Conservation (phyloP, 1,140 invertebrate species). For the Lordiphosa collinella region DNA sequence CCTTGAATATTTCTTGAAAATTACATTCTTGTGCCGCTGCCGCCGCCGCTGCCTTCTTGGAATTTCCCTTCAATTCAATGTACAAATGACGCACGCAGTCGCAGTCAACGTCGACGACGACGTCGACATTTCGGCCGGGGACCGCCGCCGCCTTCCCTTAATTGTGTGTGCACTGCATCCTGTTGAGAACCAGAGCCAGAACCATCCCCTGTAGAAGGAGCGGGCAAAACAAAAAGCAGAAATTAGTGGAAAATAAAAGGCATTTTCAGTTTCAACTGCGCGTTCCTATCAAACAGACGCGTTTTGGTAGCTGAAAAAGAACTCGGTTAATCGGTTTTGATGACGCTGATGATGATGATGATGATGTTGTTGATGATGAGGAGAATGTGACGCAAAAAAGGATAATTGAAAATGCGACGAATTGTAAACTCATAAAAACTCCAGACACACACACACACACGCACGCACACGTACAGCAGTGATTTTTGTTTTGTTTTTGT, state of each 20-base stretch:
- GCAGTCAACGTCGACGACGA: constrained; percentile 12
- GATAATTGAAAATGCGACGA: constrained; percentile 16
- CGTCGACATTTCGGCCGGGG: constrained; percentile 12
- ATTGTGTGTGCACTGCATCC: constrained; percentile 50
- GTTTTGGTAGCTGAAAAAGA: constrained; percentile 4
- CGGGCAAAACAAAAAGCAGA: constrained; percentile 37
- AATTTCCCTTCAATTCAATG: constrained; percentile 38
- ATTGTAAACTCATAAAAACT: constrained; percentile 12
- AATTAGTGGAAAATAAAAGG: constrained; percentile 62
- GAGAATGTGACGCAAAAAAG: constrained; percentile 1
- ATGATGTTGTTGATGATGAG: background rate
- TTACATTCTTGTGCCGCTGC: constrained; percentile 7
- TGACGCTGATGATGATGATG: background rate
- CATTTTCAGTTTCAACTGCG: constrained; percentile 63
- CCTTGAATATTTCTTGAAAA: background rate
- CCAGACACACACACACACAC: background rate
- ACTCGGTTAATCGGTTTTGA: constrained; percentile 20
- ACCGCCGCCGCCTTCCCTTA: constrained; percentile 37
- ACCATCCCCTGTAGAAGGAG: constrained; percentile 43
- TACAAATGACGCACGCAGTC: constrained; percentile 35
- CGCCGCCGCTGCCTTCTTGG: constrained; percentile 26
- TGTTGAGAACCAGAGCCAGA: constrained; percentile 21
- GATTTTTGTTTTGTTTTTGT: background rate
- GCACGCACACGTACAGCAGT: no score
- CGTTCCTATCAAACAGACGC: constrained; percentile 61